These are phyloP conservation scores for Haliclona indistincta DNA, from an alignment of 37 sponge, comb jelly and placozoan genomes.

Conservation along the genomic window DNA sequence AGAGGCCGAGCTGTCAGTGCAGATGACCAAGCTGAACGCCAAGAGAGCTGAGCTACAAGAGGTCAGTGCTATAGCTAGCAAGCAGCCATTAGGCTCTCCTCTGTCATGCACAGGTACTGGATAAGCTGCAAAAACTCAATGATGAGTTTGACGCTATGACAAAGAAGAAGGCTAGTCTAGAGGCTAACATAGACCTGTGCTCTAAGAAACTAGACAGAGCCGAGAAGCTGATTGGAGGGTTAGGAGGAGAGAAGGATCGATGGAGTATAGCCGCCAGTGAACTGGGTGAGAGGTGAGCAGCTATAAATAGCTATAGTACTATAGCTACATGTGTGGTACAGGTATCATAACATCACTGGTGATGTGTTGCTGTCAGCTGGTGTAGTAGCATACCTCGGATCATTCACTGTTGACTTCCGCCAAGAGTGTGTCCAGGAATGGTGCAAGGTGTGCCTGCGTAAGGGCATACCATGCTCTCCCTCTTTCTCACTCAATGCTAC, in stretches of 20 bases:
- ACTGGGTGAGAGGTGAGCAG: slow-evolving; percentile 66
- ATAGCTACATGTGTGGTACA: background rate
- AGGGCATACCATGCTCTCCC: slow-evolving; percentile 80
- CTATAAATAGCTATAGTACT: too few species aligned
- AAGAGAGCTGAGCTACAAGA: slow-evolving; percentile 89
- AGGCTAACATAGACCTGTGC: slow-evolving; percentile 90
- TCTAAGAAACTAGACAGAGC: slow-evolving; percentile 95
- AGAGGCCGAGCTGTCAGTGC: slow-evolving; percentile 82
- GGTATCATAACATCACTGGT: slow-evolving; percentile 87
- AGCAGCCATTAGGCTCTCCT: background rate
- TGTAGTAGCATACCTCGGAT: slow-evolving; percentile 96
- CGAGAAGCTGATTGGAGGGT: slow-evolving; percentile 95
- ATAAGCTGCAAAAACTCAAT: slow-evolving; percentile 88
- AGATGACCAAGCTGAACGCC: slow-evolving; percentile 92
- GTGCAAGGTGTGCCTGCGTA: slow-evolving; percentile 76
- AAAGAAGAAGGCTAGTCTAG: slow-evolving; percentile 76
- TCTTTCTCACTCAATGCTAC: slow-evolving; percentile 81
- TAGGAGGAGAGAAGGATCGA: slow-evolving; percentile 97
- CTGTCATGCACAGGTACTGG: slow-evolving; percentile 47
- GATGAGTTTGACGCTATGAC: slow-evolving; percentile 86
- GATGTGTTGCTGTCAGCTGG: slow-evolving; percentile 96
- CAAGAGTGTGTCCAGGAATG: slow-evolving; percentile 84
- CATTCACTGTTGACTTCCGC: slow-evolving; percentile 96
- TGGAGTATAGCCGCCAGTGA: slow-evolving; percentile 92
- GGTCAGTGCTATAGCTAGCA: slow-evolving; percentile 27